These are phyloP conservation scores for Diabrotica balteata DNA, from an alignment of 2,888 invertebrate species.

Conservation along the genomic window DNA sequence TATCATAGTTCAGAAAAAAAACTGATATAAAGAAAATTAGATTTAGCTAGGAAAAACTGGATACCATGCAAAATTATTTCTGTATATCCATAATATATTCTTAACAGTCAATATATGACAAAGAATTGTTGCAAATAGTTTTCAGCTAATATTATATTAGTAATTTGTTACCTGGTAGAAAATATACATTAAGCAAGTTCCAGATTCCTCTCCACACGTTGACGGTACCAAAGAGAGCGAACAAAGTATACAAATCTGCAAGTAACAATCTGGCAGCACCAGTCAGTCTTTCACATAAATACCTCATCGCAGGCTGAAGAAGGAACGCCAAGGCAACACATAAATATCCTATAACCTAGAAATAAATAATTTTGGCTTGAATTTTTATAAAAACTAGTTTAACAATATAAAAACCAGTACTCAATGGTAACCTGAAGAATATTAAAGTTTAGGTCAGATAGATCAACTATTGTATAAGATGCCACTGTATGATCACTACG, in stretches of 20 bases:
- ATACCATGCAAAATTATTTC: not conserved
- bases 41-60: not conserved
- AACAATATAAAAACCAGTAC: no score
- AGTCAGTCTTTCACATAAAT: slow-evolving; percentile 71
- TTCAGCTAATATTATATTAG: not conserved
- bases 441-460: no score
- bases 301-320: slow-evolving; percentile 76
- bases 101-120: no score
- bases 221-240: slow-evolving; percentile 81
- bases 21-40: no score
- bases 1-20: no score
- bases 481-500: no score
- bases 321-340: slow-evolving; percentile 76
- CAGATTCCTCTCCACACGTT: slow-evolving; percentile 91
- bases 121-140: no score
- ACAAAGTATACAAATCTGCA: slow-evolving; percentile 78
- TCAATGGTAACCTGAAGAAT: no score
- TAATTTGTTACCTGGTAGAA: slow-evolving; percentile 71
- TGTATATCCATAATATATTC: no score
- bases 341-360: slow-evolving; percentile 76
- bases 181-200: slow-evolving; percentile 80
- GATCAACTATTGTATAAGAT: no score
- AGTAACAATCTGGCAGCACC: slow-evolving; percentile 73
- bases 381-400: no score
- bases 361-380: slow-evolving; percentile 31